A percentile compares a stretch with the other conserved stretches of the same genome.
These are phyloP conservation scores for Otocyon megalotis DNA, from an alignment of 2,113 vertebrate species.

Conservation along the genomic window DNA sequence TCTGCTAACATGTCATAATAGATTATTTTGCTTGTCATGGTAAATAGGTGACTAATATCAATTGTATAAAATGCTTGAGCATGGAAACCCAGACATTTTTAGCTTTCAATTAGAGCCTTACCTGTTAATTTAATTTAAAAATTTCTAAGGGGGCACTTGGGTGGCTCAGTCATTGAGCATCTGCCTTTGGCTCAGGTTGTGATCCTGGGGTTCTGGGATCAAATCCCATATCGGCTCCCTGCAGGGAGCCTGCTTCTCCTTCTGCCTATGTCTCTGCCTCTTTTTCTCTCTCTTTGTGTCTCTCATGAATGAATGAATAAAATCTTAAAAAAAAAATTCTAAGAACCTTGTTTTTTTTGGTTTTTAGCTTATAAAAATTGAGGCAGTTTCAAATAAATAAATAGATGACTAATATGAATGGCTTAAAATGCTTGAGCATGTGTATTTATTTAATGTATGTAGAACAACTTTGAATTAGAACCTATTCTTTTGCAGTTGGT, in stretches of 20 bases:
- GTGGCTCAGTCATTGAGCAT: too few relatives aligned
- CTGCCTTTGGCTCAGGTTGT: too few relatives aligned
- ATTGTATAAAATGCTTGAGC: background rate
- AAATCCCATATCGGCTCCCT: too few relatives aligned
- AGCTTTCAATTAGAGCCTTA: background rate
- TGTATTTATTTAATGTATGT: constrained; percentile 22
- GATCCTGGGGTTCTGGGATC: too few relatives aligned
- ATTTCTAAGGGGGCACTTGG: background rate
- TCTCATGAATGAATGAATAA: too few relatives aligned
- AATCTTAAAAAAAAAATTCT: background rate
- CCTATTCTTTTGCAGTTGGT: background rate
- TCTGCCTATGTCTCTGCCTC: too few relatives aligned
- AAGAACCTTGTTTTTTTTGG: constrained; percentile 27
- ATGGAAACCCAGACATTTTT: constrained; percentile 29
- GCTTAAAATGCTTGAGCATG: background rate
- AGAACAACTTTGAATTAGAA: constrained; percentile 35
- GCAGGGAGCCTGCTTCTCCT: too few relatives aligned
- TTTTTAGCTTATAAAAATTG: constrained; percentile 39
- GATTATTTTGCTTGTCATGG: constrained; percentile 45
- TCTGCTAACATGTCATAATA: background rate
- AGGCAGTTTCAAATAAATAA: background rate
- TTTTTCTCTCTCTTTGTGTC: too few relatives aligned
- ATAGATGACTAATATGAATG: background rate
- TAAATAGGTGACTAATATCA: background rate
- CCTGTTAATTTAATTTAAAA: constrained; percentile 44